A percentile compares a stretch with the other conserved stretches of the same genome.
phyloP scores from a whole-genome alignment of 2,113 vertebrate genomes.

The Formicarius rufipectus region DNA sequence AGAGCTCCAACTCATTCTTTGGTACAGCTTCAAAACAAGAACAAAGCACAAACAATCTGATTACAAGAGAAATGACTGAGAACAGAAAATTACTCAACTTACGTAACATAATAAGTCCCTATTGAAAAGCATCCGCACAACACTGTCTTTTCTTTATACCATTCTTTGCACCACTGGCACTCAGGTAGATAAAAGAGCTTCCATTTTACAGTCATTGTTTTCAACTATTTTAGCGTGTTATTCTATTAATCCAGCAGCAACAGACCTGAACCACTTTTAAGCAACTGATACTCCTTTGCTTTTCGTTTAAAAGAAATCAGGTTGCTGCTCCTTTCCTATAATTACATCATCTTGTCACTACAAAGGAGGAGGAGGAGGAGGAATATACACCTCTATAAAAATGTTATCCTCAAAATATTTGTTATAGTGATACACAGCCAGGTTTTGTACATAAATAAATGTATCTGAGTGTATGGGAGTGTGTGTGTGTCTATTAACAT shows the following conservation, averaged over 20 bases:
- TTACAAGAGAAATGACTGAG: not conserved
- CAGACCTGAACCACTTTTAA: conserved; percentile 18
- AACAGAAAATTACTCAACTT: conserved; percentile 41
- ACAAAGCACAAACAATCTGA: conserved; percentile 23
- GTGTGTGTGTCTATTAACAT: not conserved
- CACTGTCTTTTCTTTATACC: not conserved
- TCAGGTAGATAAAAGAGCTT: not conserved
- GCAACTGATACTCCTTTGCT: not conserved
- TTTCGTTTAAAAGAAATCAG: not conserved
- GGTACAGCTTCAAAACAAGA: conserved; percentile 3
- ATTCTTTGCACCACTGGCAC: not conserved
- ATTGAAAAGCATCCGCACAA: conserved; percentile 19
- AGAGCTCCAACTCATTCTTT: not conserved
- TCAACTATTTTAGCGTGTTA: conserved; percentile 19
- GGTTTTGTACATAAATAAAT: conserved; percentile 7
- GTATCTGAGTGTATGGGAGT: not conserved
- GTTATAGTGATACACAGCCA: not conserved
- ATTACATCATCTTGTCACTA: conserved; percentile 4
- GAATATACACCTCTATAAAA: not conserved
- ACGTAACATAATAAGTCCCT: conserved; percentile 10
- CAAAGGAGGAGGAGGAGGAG: not conserved
- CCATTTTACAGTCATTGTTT: not conserved
- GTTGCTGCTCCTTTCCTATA: not conserved
- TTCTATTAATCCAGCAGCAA: conserved; percentile 1
- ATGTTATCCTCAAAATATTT: not conserved